Conservation (phyloP, 2,888 invertebrate genomes). For the Neelides folsomi region DNA sequence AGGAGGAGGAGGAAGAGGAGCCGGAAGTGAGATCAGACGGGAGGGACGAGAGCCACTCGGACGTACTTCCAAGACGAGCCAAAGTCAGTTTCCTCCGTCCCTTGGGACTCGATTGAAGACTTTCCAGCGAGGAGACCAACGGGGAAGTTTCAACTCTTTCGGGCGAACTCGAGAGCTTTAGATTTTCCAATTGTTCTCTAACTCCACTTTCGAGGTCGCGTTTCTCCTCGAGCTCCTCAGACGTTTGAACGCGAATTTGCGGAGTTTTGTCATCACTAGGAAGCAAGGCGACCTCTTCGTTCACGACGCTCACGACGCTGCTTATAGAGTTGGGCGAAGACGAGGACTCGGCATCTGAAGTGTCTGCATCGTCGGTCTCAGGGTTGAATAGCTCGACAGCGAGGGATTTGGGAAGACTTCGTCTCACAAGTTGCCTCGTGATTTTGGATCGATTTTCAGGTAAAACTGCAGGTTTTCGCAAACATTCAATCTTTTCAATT, state of each 20-base stretch:
- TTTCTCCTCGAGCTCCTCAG: not conserved
- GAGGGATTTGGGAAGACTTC: conserved; percentile 53
- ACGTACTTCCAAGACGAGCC: conserved; percentile 34
- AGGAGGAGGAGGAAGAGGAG: not conserved
- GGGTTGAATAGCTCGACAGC: conserved; percentile 77
- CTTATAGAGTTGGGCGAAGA: conserved; percentile 77
- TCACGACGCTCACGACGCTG: conserved; percentile 66
- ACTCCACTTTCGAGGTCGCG: not conserved
- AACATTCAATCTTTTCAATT: conserved; percentile 54
- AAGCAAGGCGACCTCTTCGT: conserved; percentile 43
- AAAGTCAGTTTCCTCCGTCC: conserved; percentile 41
- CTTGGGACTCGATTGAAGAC: conserved; percentile 49
- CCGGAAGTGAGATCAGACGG: conserved; percentile 38
- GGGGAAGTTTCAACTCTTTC: conserved; percentile 40
- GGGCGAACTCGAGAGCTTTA: not conserved
- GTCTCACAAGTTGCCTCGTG: conserved; percentile 31
- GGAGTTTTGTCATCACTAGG: not conserved
- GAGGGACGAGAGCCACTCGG: conserved; percentile 37
- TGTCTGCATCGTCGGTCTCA: conserved; percentile 73
- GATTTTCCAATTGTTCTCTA: not conserved
- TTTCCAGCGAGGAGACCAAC: conserved; percentile 52
- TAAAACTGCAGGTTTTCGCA: conserved; percentile 44
- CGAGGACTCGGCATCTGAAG: conserved; percentile 70
- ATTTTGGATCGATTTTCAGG: conserved; percentile 18
- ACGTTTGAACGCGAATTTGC: not conserved